A percentile compares a stretch with the other conserved stretches of the same genome.
These are phyloP conservation scores for Diachrysia chrysitis DNA, from an alignment of 2,888 invertebrate species.

Conservation along the genomic window DNA sequence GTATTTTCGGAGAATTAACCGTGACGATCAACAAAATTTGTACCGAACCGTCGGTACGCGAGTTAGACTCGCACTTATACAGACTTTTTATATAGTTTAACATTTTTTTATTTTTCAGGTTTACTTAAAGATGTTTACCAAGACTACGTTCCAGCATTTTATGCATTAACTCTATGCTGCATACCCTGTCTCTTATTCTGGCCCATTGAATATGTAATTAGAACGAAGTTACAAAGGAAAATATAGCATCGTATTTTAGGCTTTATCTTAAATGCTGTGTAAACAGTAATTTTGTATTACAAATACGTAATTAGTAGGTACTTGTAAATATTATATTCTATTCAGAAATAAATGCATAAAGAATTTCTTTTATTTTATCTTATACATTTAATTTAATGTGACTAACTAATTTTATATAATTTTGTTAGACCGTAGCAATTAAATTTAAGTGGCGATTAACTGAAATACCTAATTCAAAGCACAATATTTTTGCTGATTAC, in stretches of 20 bases:
- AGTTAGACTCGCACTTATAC: no score
- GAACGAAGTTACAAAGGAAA: constrained; percentile 15
- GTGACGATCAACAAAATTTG: no score
- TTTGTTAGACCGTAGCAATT: not conserved
- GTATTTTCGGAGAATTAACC: no score
- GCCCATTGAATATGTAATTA: constrained; percentile 75
- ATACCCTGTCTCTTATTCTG: constrained; percentile 79
- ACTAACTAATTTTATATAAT: not conserved
- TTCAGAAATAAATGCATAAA: not conserved
- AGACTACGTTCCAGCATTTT: constrained; percentile 81
- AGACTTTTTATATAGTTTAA: not conserved
- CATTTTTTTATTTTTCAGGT: constrained; percentile 69
- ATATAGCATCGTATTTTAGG: not conserved
- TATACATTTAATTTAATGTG: not conserved
- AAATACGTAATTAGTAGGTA: not conserved
- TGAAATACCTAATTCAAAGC: not conserved
- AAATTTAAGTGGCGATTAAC: not conserved
- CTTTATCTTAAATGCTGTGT: not conserved
- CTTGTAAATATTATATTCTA: not conserved
- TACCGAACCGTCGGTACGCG: no score
- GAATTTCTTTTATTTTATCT: not conserved
- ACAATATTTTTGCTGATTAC: not conserved
- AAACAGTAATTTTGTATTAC: constrained; percentile 15
- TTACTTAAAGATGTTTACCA: constrained; percentile 75
- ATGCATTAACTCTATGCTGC: constrained; percentile 77